These are phyloP conservation scores for Diplodus puntazzo DNA, from an alignment of 2,797 vertebrate genomes.

Conservation along the genomic window DNA sequence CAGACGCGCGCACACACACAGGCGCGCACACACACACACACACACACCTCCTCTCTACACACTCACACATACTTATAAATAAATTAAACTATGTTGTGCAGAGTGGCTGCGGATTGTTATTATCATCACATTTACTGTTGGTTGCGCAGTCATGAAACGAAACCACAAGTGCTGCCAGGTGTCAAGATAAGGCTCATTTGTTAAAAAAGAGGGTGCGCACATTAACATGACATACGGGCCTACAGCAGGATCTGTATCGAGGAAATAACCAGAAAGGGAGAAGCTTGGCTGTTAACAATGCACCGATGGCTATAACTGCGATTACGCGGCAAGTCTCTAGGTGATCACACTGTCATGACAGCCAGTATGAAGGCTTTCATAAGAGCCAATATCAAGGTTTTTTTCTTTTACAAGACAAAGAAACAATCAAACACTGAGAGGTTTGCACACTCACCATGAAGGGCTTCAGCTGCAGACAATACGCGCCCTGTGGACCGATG, in stretches of 20 bases:
- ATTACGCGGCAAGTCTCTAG: neutral
- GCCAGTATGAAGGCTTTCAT: too few species aligned
- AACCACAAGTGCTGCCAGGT: neutral
- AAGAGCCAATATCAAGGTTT: too few species aligned
- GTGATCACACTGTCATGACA: too few species aligned
- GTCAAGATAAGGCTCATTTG: neutral
- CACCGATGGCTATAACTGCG: neutral
- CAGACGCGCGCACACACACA: neutral
- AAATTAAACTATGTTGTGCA: neutral
- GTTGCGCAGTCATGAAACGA: neutral
- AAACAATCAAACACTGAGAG: neutral
- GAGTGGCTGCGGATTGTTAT: neutral
- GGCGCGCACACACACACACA: neutral
- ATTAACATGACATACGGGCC: neutral
- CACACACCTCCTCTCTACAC: too few species aligned
- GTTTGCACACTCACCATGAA: neutral
- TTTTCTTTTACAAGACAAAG: too few species aligned
- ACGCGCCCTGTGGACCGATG: fast-evolving
- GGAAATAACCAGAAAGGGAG: neutral
- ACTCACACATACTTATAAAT: neutral
- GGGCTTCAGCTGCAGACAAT: neutral
- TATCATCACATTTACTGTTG: neutral
- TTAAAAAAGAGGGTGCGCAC: neutral
- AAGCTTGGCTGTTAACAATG: fast-evolving
- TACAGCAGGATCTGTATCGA: neutral